A percentile compares a stretch with the other conserved stretches of the same genome.
Conservation (phyloP, 2,797 vertebrate genomes). For the Enteromius trimaculatus region DNA sequence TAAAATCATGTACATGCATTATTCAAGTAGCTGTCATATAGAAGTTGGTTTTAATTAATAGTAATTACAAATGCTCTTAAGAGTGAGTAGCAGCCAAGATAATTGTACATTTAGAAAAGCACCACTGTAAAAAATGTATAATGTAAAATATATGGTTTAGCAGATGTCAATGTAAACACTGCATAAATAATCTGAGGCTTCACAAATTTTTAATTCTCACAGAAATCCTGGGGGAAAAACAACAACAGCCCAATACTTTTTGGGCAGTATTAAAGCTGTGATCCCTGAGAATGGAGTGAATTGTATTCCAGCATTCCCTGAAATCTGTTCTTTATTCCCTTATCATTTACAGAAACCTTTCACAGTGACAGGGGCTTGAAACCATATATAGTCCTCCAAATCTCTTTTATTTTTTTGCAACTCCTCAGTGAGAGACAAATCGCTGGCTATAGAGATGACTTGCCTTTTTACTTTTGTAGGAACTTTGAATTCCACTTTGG, state of each 20-base stretch:
- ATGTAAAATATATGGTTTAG: neutral
- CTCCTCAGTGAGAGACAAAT: conserved; percentile 53
- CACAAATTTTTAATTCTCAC: conserved; percentile 42
- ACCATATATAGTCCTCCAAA: conserved; percentile 92
- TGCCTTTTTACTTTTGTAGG: conserved; percentile 84
- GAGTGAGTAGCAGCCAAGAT: conserved; percentile 12
- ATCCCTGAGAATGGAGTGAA: conserved; percentile 35
- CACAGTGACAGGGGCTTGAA: conserved; percentile 88
- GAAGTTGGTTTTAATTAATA: neutral
- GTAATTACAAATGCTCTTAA: neutral
- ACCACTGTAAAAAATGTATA: conserved; percentile 15
- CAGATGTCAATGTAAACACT: neutral
- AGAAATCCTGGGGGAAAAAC: neutral
- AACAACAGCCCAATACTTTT: neutral
- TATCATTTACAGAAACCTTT: conserved; percentile 82
- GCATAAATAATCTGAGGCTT: conserved; percentile 12
- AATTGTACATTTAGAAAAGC: neutral
- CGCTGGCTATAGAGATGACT: conserved; percentile 82
- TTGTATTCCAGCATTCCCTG: neutral
- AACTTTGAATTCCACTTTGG: conserved; percentile 90
- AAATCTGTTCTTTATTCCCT: conserved; percentile 34
- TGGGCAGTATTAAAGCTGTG: neutral
- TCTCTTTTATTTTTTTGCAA: conserved; percentile 48
- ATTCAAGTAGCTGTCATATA: neutral
- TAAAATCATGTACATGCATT: neutral